phyloP scores from a whole-genome alignment of 1,140 invertebrate genomes.

The Dendrolimus kikuchii region DNA sequence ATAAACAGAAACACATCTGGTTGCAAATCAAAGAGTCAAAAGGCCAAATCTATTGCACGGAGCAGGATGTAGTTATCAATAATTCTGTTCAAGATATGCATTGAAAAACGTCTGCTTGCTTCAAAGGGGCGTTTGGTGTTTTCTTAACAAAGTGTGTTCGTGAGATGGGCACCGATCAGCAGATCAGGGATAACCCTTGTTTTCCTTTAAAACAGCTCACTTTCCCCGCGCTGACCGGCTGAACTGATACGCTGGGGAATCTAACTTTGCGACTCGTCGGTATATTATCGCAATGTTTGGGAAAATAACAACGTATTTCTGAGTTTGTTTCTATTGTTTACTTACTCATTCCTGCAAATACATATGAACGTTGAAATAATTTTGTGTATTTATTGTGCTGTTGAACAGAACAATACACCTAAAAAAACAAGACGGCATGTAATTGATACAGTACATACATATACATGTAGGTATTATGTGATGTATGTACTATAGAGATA shows the following conservation, averaged over 20 bases:
- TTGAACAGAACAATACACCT: too few species aligned
- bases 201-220: conserved; percentile 36
- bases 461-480: too few species aligned
- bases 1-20: not conserved
- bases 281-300: not conserved
- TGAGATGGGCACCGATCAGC: conserved; percentile 27
- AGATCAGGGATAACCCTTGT: conserved; percentile 30
- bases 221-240: conserved; percentile 18
- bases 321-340: too few species aligned
- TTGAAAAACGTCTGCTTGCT: conserved; percentile 32
- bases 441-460: too few species aligned
- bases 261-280: conserved; percentile 14
- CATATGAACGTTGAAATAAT: too few species aligned
- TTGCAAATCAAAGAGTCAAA: conserved; percentile 18
- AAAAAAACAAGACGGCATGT: too few species aligned
- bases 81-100: conserved; percentile 47
- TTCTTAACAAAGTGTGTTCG: conserved; percentile 41
- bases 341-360: too few species aligned
- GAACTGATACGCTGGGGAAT: conserved; percentile 15
- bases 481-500: too few species aligned
- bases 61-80: conserved; percentile 42
- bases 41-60: conserved; percentile 25
- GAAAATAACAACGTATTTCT: too few species aligned
- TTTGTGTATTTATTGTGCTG: too few species aligned
- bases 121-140: conserved; percentile 34